Evolutionary conservation across 2,888 invertebrate genomes (phyloP).

Genomic region (Rhagophthalmus giganteus): DNA sequence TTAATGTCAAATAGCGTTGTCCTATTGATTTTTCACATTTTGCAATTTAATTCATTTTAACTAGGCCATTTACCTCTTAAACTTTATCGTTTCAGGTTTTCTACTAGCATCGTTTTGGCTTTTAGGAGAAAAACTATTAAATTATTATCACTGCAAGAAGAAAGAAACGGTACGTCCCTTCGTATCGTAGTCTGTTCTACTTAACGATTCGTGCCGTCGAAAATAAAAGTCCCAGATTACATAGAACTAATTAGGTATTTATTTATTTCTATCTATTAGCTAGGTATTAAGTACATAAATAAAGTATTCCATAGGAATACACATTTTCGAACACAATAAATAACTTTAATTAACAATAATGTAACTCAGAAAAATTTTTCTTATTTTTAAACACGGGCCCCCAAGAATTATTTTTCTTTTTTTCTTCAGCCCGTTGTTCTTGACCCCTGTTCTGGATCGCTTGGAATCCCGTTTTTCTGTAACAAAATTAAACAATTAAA

Average conservation of each 20-base stretch:
- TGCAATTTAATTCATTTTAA: neutral
- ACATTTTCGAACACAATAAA: slow-evolving; percentile 3
- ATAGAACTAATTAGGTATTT: too few relatives aligned
- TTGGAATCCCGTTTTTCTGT: slow-evolving; percentile 49
- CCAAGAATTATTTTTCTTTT: slow-evolving; percentile 60
- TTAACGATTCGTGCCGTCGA: too few relatives aligned
- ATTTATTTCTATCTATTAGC: too few relatives aligned
- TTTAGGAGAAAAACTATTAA: slow-evolving; percentile 56
- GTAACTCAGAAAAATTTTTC: slow-evolving; percentile 72
- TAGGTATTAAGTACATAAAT: too few relatives aligned
- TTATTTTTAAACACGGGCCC: slow-evolving; percentile 75
- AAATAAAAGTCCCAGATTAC: too few relatives aligned
- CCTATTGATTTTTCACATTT: too few relatives aligned
- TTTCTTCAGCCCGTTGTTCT: slow-evolving; percentile 41
- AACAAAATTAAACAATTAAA: slow-evolving; percentile 6
- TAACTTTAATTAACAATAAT: slow-evolving; percentile 56
- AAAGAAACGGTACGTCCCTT: slow-evolving; percentile 60
- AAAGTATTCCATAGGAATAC: slow-evolving; percentile 9
- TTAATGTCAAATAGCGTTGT: too few relatives aligned
- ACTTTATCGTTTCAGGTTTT: slow-evolving; percentile 54
- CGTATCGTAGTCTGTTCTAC: slow-evolving; percentile 46
- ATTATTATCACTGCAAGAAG: slow-evolving; percentile 51
- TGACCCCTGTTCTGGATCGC: slow-evolving; percentile 52
- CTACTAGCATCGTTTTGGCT: slow-evolving; percentile 55
- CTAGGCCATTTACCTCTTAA: neutral